These are phyloP conservation scores for Scelioninae gen. 1 DNA, from an alignment of 2,888 invertebrate species.

Conservation along the genomic window DNA sequence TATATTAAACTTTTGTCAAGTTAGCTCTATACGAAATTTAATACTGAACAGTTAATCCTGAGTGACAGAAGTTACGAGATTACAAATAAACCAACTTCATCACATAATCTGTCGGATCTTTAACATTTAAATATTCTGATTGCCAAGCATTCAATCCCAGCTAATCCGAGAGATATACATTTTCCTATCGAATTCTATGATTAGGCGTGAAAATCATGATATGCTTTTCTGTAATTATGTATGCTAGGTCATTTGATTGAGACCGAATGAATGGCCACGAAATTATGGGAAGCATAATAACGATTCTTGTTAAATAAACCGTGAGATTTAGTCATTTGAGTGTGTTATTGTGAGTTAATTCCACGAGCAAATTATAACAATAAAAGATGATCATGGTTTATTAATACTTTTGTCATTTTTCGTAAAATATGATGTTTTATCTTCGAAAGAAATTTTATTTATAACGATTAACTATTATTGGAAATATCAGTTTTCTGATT, in stretches of 20 bases:
- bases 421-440: no score
- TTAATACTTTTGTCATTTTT: no score
- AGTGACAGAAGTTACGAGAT: constrained; percentile 29
- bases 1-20: no score
- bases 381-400: no score
- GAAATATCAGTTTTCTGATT: no score
- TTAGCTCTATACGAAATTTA: no score
- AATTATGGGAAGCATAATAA: constrained; percentile 26
- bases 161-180: constrained; percentile 42
- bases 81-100: constrained; percentile 29
- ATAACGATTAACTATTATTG: no score
- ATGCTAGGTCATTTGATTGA: constrained; percentile 42
- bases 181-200: constrained; percentile 34
- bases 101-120: constrained; percentile 32
- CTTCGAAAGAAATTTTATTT: no score
- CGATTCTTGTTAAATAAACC: constrained; percentile 26
- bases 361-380: no score
- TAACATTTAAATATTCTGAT: constrained; percentile 34
- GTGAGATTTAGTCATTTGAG: constrained; percentile 22
- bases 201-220: constrained; percentile 43
- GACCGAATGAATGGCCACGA: constrained; percentile 6
- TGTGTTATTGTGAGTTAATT: no score
- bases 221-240: constrained; percentile 42
- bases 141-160: constrained; percentile 30
- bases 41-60: constrained; percentile 10